Base-by-base conservation (phyloP, 2,113 vertebrate genomes). In the Heterotis niloticus region DNA sequence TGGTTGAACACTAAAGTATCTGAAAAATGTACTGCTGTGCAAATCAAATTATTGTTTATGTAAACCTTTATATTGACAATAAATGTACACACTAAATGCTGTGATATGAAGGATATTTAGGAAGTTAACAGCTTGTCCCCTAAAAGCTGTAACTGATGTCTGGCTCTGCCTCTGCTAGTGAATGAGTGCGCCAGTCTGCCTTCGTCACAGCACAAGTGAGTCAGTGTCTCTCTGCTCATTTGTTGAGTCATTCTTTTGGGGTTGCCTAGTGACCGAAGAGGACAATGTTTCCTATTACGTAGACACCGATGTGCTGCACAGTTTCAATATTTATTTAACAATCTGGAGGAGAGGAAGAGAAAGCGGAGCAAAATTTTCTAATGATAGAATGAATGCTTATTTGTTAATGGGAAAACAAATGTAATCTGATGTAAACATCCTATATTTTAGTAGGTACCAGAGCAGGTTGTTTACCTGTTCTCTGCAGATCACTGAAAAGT, bases 211-310 rank as follows among this genome's bases (percentile, higher is more conserved):
- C 81, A 78, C 59, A 86, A 86, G 87, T 92, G 91, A 93, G 87
- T 93, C 91, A 93, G 89, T 89, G 84, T 83, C 83, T 85, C 84
- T 87, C 80, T 87, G 88, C 89, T 71, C 71, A 84, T 85, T 85
- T 84, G 87, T 89, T 91, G 89, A 91, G 88, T 92, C 92, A 92
- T 84, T 86, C 86, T 77, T 84, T 87, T 85, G 80, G 34, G 76
- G 92, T 94, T 93, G 93, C 92, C 83, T 88, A 87, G 93, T 87
- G 87, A 94, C 91, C 18, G 76, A 85, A 79, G 87, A 88, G 83
- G 76, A 80, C 83, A 78, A 90, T 90, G 86, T 91, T 91, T 93
- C 91, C 92, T 88, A 89, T 89, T 93, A 89, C 92, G 91, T 91
- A 90, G 86, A 85, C 85, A 83, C 87, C 87, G 87, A 85, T 86